Conservation (phyloP, 2,888 invertebrate species). For the Scaptomyza polygonia region DNA sequence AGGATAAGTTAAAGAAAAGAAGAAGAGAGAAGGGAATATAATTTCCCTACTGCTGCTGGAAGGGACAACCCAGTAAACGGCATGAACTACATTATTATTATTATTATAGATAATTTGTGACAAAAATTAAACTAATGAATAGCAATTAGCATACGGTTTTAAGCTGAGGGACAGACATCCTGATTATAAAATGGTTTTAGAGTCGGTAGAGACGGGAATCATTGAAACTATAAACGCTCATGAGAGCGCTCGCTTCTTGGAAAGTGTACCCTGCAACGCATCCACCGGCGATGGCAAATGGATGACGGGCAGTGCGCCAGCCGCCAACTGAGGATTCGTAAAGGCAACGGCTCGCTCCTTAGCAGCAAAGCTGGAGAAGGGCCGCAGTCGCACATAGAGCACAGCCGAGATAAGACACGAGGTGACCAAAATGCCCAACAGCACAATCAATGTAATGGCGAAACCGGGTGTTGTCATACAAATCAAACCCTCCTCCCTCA, state of each 20-base stretch:
- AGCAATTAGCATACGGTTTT: constrained; percentile 24
- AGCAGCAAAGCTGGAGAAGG: constrained; percentile 86
- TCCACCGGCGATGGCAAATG: constrained; percentile 76
- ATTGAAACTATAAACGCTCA: constrained; percentile 43
- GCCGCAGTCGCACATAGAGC: constrained; percentile 91
- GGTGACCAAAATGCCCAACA: constrained; percentile 92
- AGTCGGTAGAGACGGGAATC: background rate
- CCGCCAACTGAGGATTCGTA: constrained; percentile 83
- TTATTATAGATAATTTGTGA: constrained; percentile 43
- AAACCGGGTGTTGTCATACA: constrained; percentile 98
- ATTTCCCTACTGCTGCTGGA: background rate
- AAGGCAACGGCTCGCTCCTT: constrained; percentile 83
- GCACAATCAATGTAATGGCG: constrained; percentile 92
- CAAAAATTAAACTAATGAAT: constrained; percentile 67
- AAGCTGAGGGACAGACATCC: constrained; percentile 15
- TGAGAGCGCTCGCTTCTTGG: constrained; percentile 81
- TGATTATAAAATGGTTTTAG: background rate
- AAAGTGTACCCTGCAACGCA: constrained; percentile 76
- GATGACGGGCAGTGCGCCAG: constrained; percentile 78
- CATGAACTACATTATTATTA: constrained; percentile 47
- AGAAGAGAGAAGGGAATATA: background rate
- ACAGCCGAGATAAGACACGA: constrained; percentile 95
- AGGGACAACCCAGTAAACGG: constrained; percentile 55
- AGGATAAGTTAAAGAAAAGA: background rate
- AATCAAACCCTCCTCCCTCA: constrained; percentile 89